Conservation (phyloP, 2,113 vertebrate species). For the Lagenorhynchus albirostris region DNA sequence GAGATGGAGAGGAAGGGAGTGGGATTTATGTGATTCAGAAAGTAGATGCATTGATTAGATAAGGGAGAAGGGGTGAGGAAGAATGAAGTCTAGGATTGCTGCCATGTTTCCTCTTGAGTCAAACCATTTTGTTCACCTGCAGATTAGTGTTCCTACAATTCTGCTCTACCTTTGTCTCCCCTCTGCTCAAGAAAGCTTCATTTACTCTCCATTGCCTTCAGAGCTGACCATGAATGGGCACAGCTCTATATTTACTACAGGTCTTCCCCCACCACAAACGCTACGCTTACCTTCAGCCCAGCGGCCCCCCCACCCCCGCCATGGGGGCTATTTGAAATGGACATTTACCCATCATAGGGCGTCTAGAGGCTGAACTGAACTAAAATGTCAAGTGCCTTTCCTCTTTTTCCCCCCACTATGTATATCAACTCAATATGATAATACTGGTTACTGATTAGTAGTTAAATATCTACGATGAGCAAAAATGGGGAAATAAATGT, state of each 20-base stretch:
- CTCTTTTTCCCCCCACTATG: background rate
- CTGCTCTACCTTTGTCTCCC: background rate
- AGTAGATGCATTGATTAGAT: background rate
- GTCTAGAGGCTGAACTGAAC: background rate
- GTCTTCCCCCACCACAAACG: background rate
- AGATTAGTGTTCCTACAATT: background rate
- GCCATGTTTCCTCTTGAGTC: background rate
- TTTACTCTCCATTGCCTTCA: background rate
- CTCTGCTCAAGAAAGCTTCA: background rate
- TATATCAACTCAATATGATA: background rate
- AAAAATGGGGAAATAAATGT: background rate
- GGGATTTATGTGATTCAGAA: background rate
- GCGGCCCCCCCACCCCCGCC: background rate
- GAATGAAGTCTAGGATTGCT: background rate
- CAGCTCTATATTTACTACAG: background rate
- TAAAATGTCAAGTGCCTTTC: background rate
- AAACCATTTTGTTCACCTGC: background rate
- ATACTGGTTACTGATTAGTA: background rate
- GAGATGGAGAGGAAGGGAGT: background rate
- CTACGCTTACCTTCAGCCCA: background rate
- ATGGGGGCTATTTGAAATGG: background rate
- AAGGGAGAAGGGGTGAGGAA: background rate
- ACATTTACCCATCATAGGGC: background rate
- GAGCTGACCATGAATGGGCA: background rate
- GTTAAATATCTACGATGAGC: background rate